These are phyloP conservation scores for Toxonevra muliebris DNA, from an alignment of 2,888 invertebrate species.

Conservation along the genomic window DNA sequence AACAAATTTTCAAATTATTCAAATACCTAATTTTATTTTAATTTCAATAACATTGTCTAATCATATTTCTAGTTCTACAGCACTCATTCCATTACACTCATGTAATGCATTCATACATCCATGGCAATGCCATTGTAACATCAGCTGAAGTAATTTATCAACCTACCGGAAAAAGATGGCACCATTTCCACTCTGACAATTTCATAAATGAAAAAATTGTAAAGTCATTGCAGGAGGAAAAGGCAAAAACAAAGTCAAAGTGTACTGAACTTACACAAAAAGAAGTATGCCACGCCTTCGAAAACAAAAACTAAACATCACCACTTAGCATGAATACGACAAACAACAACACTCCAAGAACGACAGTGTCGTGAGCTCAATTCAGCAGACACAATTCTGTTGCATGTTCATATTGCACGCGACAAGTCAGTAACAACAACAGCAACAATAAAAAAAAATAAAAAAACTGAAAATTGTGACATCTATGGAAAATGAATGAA, in stretches of 20 bases:
- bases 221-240: neutral
- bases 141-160: conserved; percentile 37
- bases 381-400: neutral
- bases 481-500: neutral
- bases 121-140: neutral
- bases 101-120: neutral
- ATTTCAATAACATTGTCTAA: too few relatives aligned
- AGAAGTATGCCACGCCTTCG: conserved; percentile 21
- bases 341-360: conserved; percentile 1
- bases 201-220: too few relatives aligned
- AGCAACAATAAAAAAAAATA: neutral
- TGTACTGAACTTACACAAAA: conserved; percentile 20
- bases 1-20: too few relatives aligned
- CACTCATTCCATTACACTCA: neutral
- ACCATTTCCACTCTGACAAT: neutral
- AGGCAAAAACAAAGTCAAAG: conserved; percentile 15
- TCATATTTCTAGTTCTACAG: too few relatives aligned
- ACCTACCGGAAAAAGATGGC: conserved; percentile 35
- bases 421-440: neutral
- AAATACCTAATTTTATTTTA: too few relatives aligned
- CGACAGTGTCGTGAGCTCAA: too few relatives aligned
- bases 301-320: neutral
- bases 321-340: conserved; percentile 12
- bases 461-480: neutral
- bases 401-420: conserved; percentile 10